These are phyloP conservation scores for Rotaria macrura DNA, from an alignment of 2,888 invertebrate genomes.

Conservation along the genomic window DNA sequence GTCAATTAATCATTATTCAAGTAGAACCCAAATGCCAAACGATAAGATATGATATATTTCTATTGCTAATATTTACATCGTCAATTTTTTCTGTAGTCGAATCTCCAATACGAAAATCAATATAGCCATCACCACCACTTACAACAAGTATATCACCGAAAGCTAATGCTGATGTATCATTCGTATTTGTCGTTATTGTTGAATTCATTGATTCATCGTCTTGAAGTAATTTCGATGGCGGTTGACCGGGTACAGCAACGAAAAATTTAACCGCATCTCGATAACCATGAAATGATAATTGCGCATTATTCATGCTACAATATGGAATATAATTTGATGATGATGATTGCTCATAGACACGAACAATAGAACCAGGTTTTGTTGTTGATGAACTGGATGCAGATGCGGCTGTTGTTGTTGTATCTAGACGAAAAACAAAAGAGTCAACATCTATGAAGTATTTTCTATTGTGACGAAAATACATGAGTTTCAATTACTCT, in stretches of 20 bases:
- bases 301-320: constrained; percentile 94
- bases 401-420: background rate
- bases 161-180: background rate
- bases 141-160: constrained; percentile 67
- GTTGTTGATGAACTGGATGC: background rate
- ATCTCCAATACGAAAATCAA: constrained; percentile 90
- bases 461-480: too few species aligned
- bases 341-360: constrained; percentile 35
- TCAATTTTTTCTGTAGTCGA: background rate
- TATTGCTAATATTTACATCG: background rate
- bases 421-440: background rate
- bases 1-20: background rate
- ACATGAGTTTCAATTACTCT: too few species aligned
- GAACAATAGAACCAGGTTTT: background rate
- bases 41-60: constrained; percentile 2
- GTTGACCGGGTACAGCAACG: constrained; percentile 45
- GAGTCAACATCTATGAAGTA: too few species aligned
- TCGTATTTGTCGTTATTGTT: background rate
- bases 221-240: constrained; percentile 16
- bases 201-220: background rate
- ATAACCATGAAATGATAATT: constrained; percentile 96
- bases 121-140: constrained; percentile 96
- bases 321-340: constrained; percentile 58
- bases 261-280: constrained; percentile 97
- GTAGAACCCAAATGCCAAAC: constrained; percentile 4